A percentile compares a stretch with the other conserved stretches of the same genome.
phyloP scores from a whole-genome alignment of 2,113 vertebrate genomes.

The Taurulus bubalis region DNA sequence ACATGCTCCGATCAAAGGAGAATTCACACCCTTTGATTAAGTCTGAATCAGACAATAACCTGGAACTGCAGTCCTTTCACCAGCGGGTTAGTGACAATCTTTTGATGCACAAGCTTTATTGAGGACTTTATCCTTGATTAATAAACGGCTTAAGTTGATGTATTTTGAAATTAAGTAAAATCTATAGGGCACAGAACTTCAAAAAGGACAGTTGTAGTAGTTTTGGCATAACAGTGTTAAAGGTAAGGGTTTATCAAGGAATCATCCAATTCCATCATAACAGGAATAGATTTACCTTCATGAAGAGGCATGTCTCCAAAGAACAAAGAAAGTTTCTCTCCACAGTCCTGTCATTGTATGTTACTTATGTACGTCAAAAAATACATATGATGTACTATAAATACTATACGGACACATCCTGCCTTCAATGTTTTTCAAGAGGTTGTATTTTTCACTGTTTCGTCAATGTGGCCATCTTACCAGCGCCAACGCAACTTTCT shows the following conservation, averaged over 20 bases:
- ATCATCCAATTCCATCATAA: background rate
- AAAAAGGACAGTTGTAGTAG: constrained; percentile 13
- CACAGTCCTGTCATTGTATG: background rate
- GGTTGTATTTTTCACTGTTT: background rate
- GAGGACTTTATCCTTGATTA: background rate
- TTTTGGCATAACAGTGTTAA: constrained; percentile 1
- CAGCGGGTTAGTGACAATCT: background rate
- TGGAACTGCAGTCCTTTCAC: constrained; percentile 15
- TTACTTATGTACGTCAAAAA: too few relatives aligned
- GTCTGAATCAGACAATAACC: constrained; percentile 35
- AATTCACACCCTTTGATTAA: constrained; percentile 45
- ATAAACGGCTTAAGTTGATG: constrained; percentile 5
- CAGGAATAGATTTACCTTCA: background rate
- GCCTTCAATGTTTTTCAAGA: background rate
- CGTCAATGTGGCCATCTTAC: too few relatives aligned
- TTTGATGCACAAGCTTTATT: constrained; percentile 17
- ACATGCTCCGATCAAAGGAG: constrained; percentile 52
- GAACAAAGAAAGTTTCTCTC: background rate
- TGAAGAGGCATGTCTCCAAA: background rate
- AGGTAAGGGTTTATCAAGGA: background rate
- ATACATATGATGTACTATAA: too few relatives aligned
- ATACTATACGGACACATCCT: background rate
- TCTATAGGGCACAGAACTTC: constrained; percentile 3
- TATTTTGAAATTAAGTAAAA: background rate
- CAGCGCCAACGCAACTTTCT: background rate